Percentiles rank a stretch among this genome's conserved stretches.
phyloP scores from a whole-genome alignment of 2,113 vertebrate species.

The Pseudopodoces humilis region DNA sequence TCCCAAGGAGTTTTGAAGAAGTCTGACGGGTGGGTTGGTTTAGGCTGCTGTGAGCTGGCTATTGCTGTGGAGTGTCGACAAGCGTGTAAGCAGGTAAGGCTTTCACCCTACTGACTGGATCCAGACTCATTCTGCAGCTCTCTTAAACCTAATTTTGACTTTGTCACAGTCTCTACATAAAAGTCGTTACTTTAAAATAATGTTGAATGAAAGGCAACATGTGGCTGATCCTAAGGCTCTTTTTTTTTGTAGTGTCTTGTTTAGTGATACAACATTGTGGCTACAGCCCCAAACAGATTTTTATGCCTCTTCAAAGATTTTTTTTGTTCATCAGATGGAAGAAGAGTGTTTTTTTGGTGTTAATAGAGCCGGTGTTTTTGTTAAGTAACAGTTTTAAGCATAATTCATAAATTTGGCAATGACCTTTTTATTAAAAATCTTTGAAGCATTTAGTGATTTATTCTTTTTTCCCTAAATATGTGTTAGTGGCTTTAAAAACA shows the following conservation, averaged over 20 bases:
- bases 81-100: slow-evolving; percentile 90
- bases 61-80: slow-evolving; percentile 92
- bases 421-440: not conserved
- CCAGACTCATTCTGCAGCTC: not conserved
- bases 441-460: not conserved
- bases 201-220: not conserved
- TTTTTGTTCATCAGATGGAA: not conserved
- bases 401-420: not conserved
- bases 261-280: not conserved
- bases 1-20: slow-evolving; percentile 89
- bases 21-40: slow-evolving; percentile 94
- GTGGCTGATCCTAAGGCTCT: not conserved
- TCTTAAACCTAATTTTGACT: not conserved
- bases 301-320: not conserved
- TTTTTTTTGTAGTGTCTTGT: not conserved
- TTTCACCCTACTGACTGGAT: not conserved
- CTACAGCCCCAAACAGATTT: not conserved
- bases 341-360: not conserved
- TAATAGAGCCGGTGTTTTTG: not conserved
- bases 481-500: not conserved
- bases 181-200: not conserved
- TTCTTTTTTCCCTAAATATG: not conserved
- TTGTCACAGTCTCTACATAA: not conserved
- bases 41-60: slow-evolving; percentile 96
- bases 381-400: not conserved